These are phyloP conservation scores for Baryphthengus martii DNA, from an alignment of 2,113 vertebrate species.

Conservation along the genomic window DNA sequence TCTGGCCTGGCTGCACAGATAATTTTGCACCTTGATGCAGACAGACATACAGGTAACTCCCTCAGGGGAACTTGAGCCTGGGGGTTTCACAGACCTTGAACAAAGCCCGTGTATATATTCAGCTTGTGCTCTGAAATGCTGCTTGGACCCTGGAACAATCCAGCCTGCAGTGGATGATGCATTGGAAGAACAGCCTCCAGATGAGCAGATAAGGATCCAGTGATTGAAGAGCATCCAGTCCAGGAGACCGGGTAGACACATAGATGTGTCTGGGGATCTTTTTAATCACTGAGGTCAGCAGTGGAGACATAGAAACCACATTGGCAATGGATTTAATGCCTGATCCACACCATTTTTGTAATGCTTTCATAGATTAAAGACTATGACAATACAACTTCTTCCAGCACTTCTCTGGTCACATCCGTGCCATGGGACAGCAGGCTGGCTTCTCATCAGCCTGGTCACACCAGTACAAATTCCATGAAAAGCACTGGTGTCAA, in stretches of 20 bases:
- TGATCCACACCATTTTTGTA: neutral
- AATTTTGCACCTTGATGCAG: neutral
- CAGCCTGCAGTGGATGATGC: neutral
- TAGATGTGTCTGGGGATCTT: neutral
- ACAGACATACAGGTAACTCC: neutral
- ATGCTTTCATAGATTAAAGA: neutral
- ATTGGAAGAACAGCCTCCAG: neutral
- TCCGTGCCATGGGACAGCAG: neutral
- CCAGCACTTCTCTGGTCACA: neutral
- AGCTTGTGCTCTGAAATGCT: neutral
- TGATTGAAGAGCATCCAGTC: neutral
- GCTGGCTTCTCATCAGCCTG: neutral
- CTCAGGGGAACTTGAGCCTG: neutral
- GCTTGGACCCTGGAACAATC: neutral
- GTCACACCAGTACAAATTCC: neutral
- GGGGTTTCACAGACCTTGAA: neutral
- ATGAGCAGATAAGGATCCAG: neutral
- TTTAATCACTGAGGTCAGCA: neutral
- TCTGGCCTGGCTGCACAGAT: neutral
- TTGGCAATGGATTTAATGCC: neutral
- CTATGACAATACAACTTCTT: neutral
- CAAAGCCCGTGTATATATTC: neutral
- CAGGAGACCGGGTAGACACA: neutral
- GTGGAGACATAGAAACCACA: neutral
- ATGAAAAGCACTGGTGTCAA: neutral